Base-by-base conservation (phyloP, 2,797 vertebrate species). In the Dryobates pubescens region DNA sequence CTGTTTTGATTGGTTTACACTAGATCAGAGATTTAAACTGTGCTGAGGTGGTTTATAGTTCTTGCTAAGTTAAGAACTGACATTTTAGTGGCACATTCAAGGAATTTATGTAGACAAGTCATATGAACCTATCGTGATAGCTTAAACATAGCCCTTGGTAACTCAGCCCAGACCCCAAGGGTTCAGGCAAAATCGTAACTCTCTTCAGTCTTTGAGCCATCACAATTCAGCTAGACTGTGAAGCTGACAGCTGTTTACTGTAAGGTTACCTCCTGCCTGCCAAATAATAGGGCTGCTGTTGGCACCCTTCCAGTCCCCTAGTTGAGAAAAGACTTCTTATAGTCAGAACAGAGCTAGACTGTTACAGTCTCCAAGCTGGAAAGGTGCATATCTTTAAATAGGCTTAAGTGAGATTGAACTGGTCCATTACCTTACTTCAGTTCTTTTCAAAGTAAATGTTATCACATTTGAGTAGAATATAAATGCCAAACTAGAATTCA, bases 171-270 rank as follows among this genome's bases (percentile, higher is more conserved):
- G 85, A 90, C 80, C 80, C 81, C 54, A 13, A 34, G 59, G 62
- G 86, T 82, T 92, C 88, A 92, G 69, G 77, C 62, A 68, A 53
- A 92, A 74, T 10, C 71, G 1, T 91, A 91, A 91, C 38, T 38
- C 54, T 89, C 62, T 80, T 91, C 47, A 75, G 80, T 88, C 91
- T 91, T 69, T 36, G 62, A 93, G 81, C 80, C 70, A 90, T 95
- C 95, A 92, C 94, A 95, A 95, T 95, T 92, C 87, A 95, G 87
- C 82, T 59, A 91, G 85, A 84, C 91, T 84, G 77, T 13, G 10
- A 94, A 92, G 89, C 9, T 95, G 95, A 96, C 95, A 96, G 94
- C 94, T 95, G 92, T 96, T 95, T 96, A 95, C 93, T 94, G 94
- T 92, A 93, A 93, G 92, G 94, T 94, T 95, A 92, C 93, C 91